A percentile compares a stretch with the other conserved stretches of the same genome.
Evolutionary conservation across 2,888 invertebrate species (phyloP).

Genomic region (Coleophora flavipennella): DNA sequence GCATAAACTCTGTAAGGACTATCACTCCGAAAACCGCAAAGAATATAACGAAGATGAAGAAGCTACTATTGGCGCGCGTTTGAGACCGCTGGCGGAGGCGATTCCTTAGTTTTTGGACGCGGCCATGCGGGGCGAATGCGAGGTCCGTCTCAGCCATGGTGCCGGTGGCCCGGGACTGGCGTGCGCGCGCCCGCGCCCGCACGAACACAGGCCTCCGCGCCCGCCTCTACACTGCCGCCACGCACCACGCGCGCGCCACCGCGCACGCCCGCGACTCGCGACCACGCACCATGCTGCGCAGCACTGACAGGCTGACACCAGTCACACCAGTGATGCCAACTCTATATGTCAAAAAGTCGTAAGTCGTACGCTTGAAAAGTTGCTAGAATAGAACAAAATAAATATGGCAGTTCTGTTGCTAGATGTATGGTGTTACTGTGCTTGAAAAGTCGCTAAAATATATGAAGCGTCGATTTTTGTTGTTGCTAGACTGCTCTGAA

Average conservation of each 20-base stretch:
- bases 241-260: conserved; percentile 21
- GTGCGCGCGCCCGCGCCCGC: conserved; percentile 3
- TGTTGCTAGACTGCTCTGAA: no score
- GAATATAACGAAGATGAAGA: conserved; percentile 92
- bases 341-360: no score
- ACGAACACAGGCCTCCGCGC: conserved; percentile 30
- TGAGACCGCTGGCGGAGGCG: conserved; percentile 60
- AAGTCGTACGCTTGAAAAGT: no score
- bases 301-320: conserved; percentile 12
- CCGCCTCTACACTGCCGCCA: conserved; percentile 24
- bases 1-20: conserved; percentile 87
- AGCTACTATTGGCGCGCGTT: conserved; percentile 90
- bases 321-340: conserved; percentile 13
- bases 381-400: no score
- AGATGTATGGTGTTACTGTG: no score
- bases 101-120: conserved; percentile 34
- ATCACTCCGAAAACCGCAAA: conserved; percentile 91
- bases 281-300: conserved; percentile 15
- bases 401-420: no score
- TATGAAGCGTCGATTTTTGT: no score
- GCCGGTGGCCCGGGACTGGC: conserved; percentile 34
- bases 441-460: no score
- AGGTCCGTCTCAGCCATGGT: conserved; percentile 34
- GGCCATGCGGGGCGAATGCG: conserved; percentile 29
- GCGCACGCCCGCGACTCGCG: neutral